Percentiles rank a stretch among this genome's conserved stretches.
These are phyloP conservation scores for Perithous albicinctus DNA, from an alignment of 2,888 invertebrate genomes.

Conservation along the genomic window DNA sequence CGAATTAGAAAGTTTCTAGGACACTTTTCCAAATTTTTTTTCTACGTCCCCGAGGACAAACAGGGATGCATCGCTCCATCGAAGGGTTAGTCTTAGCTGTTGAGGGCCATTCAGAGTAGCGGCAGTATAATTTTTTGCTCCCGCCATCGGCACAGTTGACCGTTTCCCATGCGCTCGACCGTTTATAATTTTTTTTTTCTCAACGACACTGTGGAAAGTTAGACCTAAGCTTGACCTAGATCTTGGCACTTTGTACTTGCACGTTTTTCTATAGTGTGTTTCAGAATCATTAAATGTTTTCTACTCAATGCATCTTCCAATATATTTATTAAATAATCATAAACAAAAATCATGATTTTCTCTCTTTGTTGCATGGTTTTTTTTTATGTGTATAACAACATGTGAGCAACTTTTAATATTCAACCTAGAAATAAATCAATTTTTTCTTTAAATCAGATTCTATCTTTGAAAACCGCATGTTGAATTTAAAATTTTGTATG, in stretches of 20 bases:
- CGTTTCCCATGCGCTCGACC: conserved; percentile 47
- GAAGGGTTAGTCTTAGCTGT: conserved; percentile 65
- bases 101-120: conserved; percentile 42
- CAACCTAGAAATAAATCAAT: neutral
- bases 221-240: conserved; percentile 66
- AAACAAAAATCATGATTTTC: neutral
- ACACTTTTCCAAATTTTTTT: conserved; percentile 67
- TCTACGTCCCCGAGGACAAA: conserved; percentile 32
- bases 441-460: too few species aligned
- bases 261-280: conserved; percentile 14
- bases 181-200: conserved; percentile 59
- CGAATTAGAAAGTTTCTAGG: conserved; percentile 71
- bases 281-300: neutral
- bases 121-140: conserved; percentile 58
- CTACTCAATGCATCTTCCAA: neutral
- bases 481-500: too few species aligned
- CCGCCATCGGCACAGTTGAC: conserved; percentile 44
- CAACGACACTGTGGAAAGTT: conserved; percentile 65
- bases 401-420: neutral
- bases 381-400: neutral
- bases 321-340: neutral
- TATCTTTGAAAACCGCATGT: too few species aligned
- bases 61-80: conserved; percentile 53
- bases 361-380: neutral
- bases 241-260: conserved; percentile 32